Evolutionary conservation across 1,140 invertebrate species (phyloP).

Genomic region (Globodera rostochiensis): DNA sequence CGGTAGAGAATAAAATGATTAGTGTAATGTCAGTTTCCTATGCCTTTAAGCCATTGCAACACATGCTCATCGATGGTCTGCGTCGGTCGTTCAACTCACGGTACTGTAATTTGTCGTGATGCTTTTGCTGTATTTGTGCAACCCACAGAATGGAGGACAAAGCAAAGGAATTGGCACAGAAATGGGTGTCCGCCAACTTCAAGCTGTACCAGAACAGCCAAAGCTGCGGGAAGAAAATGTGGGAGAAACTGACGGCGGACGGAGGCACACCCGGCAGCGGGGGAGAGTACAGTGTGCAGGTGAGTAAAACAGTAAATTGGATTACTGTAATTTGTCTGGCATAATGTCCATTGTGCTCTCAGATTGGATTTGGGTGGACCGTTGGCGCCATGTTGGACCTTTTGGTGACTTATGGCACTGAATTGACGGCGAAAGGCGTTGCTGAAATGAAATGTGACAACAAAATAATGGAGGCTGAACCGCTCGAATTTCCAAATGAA

Average conservation of each 20-base stretch:
- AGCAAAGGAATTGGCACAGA: neutral
- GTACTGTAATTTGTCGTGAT: neutral
- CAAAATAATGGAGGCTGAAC: neutral
- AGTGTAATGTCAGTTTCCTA: no score
- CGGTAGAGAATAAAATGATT: neutral
- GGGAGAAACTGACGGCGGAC: neutral
- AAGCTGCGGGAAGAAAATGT: neutral
- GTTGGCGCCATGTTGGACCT: neutral
- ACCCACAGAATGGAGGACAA: neutral
- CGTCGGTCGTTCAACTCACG: neutral
- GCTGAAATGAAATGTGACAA: neutral
- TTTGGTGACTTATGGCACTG: neutral
- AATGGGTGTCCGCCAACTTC: neutral
- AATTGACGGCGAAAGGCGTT: neutral
- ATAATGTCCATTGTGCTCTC: no score
- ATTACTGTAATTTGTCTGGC: no score
- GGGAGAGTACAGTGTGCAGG: neutral
- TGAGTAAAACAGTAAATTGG: neutral
- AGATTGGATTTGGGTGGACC: neutral
- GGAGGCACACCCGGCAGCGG: neutral
- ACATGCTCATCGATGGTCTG: neutral
- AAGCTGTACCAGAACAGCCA: neutral
- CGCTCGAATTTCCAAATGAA: neutral
- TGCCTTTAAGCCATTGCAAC: neutral
- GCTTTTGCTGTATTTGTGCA: no score